A percentile compares a stretch with the other conserved stretches of the same genome.
phyloP scores from a whole-genome alignment of 2,888 invertebrate genomes.

The Hemaris fuciformis region DNA sequence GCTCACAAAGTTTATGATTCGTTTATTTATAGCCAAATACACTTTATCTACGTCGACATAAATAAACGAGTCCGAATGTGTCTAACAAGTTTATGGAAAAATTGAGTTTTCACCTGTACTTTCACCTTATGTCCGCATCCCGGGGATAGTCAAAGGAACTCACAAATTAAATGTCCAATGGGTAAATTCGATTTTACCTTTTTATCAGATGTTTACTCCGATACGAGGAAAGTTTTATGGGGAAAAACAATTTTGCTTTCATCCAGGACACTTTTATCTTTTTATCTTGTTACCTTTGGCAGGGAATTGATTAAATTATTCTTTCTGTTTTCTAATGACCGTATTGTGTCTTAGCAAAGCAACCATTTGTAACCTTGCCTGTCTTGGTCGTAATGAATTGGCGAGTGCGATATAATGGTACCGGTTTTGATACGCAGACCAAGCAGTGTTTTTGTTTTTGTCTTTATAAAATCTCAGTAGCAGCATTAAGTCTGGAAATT shows the following conservation, averaged over 20 bases:
- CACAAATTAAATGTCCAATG: constrained; percentile 35
- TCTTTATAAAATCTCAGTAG: no score
- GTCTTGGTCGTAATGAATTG: no score
- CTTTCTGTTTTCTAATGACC: neutral
- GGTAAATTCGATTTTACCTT: constrained; percentile 41
- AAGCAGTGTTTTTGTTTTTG: no score
- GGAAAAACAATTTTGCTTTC: constrained; percentile 11
- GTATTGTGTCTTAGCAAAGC: no score
- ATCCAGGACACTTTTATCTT: neutral
- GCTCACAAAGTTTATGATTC: neutral
- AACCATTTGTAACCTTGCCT: no score
- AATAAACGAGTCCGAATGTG: neutral
- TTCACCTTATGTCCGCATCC: constrained; percentile 23
- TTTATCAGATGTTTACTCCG: constrained; percentile 31
- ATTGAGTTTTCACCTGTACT: constrained; percentile 26
- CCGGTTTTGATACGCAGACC: no score
- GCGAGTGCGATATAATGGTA: no score
- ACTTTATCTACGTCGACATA: neutral
- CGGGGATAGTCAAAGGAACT: constrained; percentile 30
- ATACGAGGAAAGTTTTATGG: constrained; percentile 20
- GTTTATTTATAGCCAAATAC: neutral
- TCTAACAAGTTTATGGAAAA: constrained; percentile 6
- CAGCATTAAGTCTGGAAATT: no score
- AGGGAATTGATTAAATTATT: neutral
- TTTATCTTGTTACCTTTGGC: neutral